Base-by-base conservation (phyloP, 2,888 invertebrate genomes). In the Macrosiphum euphorbiae region DNA sequence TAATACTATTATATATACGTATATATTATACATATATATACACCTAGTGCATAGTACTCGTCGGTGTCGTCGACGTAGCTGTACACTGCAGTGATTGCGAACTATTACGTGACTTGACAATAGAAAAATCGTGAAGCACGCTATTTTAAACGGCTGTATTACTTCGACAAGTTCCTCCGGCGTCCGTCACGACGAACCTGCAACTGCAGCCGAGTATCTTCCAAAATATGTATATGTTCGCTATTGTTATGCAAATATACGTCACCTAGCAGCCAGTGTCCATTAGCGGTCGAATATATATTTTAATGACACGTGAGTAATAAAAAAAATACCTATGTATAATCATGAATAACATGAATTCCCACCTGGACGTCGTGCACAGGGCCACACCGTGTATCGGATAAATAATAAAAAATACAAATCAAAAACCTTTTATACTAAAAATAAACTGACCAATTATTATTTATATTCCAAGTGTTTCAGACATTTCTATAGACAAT, bases 211-310 rank as follows among this genome's bases (percentile, higher is more conserved):
- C 35, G 28, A 78, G 92, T 93, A 61, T 94, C 93, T 89, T 94
- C 93, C 52, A 50, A 86, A 90, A 86, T 78, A 78, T 61, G 52
- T 55, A 20, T 55, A 55, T 5, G 20, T 24, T 85, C 84, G 47
- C 92, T 13, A 93, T 89, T 93, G 92, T 89, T 93, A 93, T 93
- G 92, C 89, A 93, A 93, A 93, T 92, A 93, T 92, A n/a, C 90
- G n/a, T 88, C 26, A 50, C 52, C 16, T 10, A 20, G n/a, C 50
- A 87, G 47, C 44, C 47, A 44, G 44, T 91, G 91, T 85, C 85
- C 85, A 55, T 91, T 91, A 85, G 55, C n/a, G 41, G 47, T 44
- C 58, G 58, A 86, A 86, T n/a, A 10, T n/a, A 20, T 85, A 10
- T 85, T 91, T 58, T 52, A 85, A 91, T 41, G 47, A 90, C 67